Conservation (phyloP, 2,113 vertebrate species). For the Dicrurus megarhynchus region DNA sequence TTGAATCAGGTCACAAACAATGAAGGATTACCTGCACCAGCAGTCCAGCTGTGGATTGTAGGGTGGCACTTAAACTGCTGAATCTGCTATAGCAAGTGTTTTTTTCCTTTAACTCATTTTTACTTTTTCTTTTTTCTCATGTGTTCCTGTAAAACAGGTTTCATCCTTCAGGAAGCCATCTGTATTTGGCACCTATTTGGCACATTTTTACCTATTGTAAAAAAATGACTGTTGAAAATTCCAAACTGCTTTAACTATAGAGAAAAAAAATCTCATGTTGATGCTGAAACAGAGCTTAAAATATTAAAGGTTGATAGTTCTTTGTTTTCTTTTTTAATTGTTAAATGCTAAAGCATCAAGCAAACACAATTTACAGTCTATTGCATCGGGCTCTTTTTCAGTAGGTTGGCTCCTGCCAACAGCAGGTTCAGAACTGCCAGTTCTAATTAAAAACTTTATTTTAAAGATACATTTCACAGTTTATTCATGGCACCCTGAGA, state of each 20-base stretch:
- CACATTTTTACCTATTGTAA: background rate
- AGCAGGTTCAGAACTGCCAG: conserved; percentile 59
- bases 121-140: background rate
- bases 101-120: background rate
- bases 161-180: background rate
- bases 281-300: conserved; percentile 30
- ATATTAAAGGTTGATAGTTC: background rate
- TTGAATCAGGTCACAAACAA: background rate
- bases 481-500: conserved; percentile 33
- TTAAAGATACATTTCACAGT: conserved; percentile 65
- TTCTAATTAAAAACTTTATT: conserved; percentile 68
- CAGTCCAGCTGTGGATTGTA: background rate
- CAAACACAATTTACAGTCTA: conserved; percentile 26
- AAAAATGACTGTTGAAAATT: background rate
- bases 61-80: background rate
- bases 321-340: background rate
- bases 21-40: background rate
- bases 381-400: conserved; percentile 24
- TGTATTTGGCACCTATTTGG: background rate
- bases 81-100: background rate
- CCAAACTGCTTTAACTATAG: background rate
- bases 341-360: conserved; percentile 5
- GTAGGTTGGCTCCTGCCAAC: conserved; percentile 44
- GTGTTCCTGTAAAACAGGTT: background rate
- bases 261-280: background rate